phyloP scores from a whole-genome alignment of 1,140 invertebrate genomes.

The Neuroterus valhalla region DNA sequence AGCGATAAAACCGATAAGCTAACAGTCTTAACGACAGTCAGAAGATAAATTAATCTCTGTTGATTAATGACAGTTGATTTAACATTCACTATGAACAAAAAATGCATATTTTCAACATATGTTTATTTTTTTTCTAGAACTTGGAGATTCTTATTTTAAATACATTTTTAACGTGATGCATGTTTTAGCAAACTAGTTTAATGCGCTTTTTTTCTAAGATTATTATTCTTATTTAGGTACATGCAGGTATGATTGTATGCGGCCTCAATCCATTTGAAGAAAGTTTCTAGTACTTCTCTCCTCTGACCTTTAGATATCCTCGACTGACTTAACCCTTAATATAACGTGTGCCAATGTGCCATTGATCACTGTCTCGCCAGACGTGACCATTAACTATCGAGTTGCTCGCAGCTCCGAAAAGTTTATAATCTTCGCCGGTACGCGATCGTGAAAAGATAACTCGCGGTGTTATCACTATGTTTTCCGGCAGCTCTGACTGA shows the following conservation, averaged over 20 bases:
- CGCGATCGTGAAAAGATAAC: constrained; percentile 5
- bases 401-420: constrained; percentile 10
- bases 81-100: too few species aligned
- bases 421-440: constrained; percentile 5
- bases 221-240: too few species aligned
- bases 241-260: too few species aligned
- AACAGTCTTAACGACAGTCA: too few species aligned
- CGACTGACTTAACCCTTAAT: constrained; percentile 38
- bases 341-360: constrained; percentile 48
- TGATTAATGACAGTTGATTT: too few species aligned
- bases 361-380: constrained; percentile 50
- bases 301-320: constrained; percentile 43
- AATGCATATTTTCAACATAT: too few species aligned
- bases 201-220: not conserved
- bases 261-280: constrained; percentile 28
- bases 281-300: constrained; percentile 47
- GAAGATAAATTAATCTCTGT: too few species aligned
- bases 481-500: constrained; percentile 3
- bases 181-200: not conserved
- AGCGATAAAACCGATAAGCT: too few species aligned
- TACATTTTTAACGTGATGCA: not conserved
- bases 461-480: not conserved
- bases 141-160: not conserved
- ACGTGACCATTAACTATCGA: constrained; percentile 44
- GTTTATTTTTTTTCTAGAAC: not conserved